These are phyloP conservation scores for Lampris incognitus DNA, from an alignment of 2,113 vertebrate species.

Conservation along the genomic window DNA sequence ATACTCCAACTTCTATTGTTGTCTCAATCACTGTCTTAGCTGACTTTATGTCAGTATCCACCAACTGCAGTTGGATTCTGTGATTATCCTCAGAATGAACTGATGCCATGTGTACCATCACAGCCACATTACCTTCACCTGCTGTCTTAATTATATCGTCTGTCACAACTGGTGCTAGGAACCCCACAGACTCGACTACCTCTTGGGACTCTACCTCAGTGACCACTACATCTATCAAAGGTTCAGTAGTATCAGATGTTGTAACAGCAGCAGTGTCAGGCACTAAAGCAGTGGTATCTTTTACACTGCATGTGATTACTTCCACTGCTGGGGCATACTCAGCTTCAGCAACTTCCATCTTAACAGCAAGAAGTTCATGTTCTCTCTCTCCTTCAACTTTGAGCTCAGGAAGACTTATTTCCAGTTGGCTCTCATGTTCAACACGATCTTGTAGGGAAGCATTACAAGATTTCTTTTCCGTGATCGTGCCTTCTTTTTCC, in stretches of 20 bases:
- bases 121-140: constrained; percentile 29
- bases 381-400: constrained; percentile 36
- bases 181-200: constrained; percentile 17
- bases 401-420: not conserved
- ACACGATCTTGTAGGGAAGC: not conserved
- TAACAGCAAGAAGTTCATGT: constrained; percentile 4
- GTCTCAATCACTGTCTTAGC: constrained; percentile 38
- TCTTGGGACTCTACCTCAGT: constrained; percentile 59
- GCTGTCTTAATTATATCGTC: constrained; percentile 27
- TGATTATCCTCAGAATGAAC: constrained; percentile 38
- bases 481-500: not conserved
- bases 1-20: constrained; percentile 49
- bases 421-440: not conserved
- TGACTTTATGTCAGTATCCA: constrained; percentile 36
- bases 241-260: constrained; percentile 44
- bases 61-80: constrained; percentile 46
- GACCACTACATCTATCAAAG: constrained; percentile 38
- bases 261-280: constrained; percentile 35
- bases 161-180: constrained; percentile 26
- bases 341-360: constrained; percentile 13
- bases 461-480: constrained; percentile 14
- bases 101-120: constrained; percentile 34
- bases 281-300: not conserved
- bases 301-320: not conserved
- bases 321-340: constrained; percentile 18